Evolutionary conservation across 2,888 invertebrate species (phyloP), one percentile per base, ranked within the genome.

Genomic region (Apodemia zela): DNA sequence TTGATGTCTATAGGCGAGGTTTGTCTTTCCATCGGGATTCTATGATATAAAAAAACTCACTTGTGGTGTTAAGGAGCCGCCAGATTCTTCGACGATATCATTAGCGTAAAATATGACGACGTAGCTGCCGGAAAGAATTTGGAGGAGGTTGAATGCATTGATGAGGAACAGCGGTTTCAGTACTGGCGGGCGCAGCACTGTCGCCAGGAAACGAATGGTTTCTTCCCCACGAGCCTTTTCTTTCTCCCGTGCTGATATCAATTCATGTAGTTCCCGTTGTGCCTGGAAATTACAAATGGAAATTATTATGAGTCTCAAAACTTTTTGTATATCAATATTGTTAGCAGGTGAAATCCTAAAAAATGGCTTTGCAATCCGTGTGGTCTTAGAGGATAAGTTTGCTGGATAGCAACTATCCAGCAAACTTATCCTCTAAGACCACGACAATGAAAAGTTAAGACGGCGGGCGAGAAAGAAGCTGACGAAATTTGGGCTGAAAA

Each of bases 51-150:
- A 51, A 51, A 21, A 21, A 76, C 83, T 84, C 64, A 91, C 90
- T 61, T 85, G 84, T 29, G 90, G 83, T 18, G 75, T 71, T 18
- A 89, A 68, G 10, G 91, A 80, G 67, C 93, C 93, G 4, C 93
- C 93, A 64, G 93, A 85, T 64, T 94, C 93, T 8, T 92, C 84
- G 10, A 96, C 91, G 64, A 96, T 95, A 72, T 96, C 95, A 0
- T 96, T 95, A 0, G 96, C 96, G 76, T 96, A 96, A 84, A 96
- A 96, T 63, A 96, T 95, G 64, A 96, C 93, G 15, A 96, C 92
- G 75, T 95, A 96, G 18, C 96, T 96, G 60, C 96, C 96, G 5
- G 95, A 95, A 51, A 95, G 84, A 69, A 95, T 94, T 80, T 96
- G 96, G 67, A 96, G 89, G 70, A 95, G 81, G 77, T 95, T 95